phyloP scores from a whole-genome alignment of 2,113 vertebrate species.

The Nesoenas mayeri region DNA sequence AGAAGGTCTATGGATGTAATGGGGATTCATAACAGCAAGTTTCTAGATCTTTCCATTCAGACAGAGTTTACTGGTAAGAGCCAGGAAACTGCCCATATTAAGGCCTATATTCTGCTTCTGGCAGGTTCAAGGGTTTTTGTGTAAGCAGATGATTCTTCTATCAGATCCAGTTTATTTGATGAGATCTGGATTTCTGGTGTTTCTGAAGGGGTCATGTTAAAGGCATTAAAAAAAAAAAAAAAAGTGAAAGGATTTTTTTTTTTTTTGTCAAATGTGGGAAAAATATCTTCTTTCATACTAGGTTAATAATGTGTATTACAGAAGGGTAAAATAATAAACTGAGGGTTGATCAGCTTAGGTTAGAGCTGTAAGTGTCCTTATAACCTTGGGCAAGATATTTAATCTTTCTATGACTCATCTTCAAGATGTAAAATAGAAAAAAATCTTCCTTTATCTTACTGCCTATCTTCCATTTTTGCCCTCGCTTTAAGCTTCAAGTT shows the following conservation, averaged over 20 bases:
- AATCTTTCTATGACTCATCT: conserved; percentile 34
- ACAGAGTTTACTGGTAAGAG: not conserved
- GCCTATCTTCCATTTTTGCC: not conserved
- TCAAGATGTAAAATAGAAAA: not conserved
- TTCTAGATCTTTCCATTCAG: not conserved
- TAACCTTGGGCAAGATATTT: not conserved
- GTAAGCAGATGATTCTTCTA: not conserved
- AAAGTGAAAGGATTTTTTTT: not conserved
- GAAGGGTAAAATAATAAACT: not conserved
- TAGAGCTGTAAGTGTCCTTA: not conserved
- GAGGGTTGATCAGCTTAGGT: not conserved
- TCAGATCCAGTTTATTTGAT: not conserved
- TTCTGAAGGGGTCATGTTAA: not conserved
- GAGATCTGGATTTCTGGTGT: not conserved
- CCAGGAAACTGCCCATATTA: not conserved
- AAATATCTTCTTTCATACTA: not conserved
- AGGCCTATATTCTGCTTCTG: not conserved
- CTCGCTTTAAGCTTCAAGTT: not conserved
- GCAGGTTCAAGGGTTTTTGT: not conserved
- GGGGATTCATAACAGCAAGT: not conserved
- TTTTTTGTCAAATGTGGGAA: not conserved
- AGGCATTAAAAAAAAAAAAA: not conserved
- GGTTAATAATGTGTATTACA: not conserved
- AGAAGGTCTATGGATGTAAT: not conserved
- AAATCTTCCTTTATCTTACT: not conserved